A percentile compares a stretch with the other conserved stretches of the same genome.
These are phyloP conservation scores for Drosophila dives DNA, from an alignment of 2,888 invertebrate genomes.

Conservation along the genomic window DNA sequence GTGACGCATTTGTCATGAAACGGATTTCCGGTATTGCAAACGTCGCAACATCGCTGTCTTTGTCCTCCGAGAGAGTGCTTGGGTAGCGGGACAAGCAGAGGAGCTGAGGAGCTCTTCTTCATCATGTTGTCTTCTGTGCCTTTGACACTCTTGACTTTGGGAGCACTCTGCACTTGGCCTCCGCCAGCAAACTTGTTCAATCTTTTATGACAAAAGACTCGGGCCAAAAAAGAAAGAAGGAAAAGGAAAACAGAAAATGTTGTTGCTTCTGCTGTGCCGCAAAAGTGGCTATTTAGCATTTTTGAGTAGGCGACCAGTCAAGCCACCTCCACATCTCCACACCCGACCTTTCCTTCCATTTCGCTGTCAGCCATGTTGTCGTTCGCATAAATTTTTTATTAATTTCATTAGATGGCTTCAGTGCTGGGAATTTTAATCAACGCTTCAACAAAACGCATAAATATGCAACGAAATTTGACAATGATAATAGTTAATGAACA, in stretches of 20 bases:
- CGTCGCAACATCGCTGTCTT: constrained; percentile 57
- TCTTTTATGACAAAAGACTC: constrained; percentile 70
- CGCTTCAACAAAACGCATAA: constrained; percentile 31
- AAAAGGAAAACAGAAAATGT: constrained; percentile 23
- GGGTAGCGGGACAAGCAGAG: neutral
- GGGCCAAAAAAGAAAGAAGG: constrained; percentile 10
- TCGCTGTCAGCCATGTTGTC: constrained; percentile 29
- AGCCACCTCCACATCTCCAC: neutral
- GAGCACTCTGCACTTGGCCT: constrained; percentile 36
- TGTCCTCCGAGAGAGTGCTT: constrained; percentile 28
- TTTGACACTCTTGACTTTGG: constrained; percentile 68
- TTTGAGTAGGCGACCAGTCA: constrained; percentile 65
- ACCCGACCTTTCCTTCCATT: neutral
- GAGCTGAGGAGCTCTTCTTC: neutral
- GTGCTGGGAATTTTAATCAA: constrained; percentile 61
- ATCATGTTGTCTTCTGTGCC: constrained; percentile 25
- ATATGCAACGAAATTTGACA: constrained; percentile 52
- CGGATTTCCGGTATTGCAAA: constrained; percentile 80
- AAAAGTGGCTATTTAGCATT: constrained; percentile 83
- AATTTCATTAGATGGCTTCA: constrained; percentile 60
- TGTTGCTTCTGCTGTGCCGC: constrained; percentile 58
- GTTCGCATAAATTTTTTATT: constrained; percentile 69
- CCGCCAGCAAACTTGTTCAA: constrained; percentile 69
- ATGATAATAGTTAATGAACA: constrained; percentile 62
- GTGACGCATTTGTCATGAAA: constrained; percentile 77